A percentile compares a stretch with the other conserved stretches of the same genome.
Conservation (phyloP, 2,113 vertebrate species). For the Ctenomys sociabilis region DNA sequence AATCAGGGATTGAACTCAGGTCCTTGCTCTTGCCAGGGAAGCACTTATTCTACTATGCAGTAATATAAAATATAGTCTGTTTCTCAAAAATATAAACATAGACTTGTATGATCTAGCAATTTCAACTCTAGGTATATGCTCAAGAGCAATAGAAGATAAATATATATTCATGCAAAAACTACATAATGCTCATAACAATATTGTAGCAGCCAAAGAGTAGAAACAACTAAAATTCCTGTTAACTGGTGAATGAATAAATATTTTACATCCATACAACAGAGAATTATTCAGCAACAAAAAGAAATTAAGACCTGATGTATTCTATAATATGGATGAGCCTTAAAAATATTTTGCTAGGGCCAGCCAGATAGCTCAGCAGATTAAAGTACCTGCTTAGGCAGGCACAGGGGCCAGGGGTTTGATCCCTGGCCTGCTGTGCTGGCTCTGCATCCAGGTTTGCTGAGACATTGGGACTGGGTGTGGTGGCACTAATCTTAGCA, state of each 20-base stretch:
- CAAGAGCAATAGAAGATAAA: conserved; percentile 3
- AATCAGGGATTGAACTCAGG: too few relatives aligned
- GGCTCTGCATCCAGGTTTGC: too few relatives aligned
- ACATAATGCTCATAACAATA: neutral
- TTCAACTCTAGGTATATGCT: neutral
- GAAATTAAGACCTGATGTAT: neutral
- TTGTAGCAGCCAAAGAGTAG: neutral
- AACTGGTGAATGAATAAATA: neutral
- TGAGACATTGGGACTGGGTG: too few relatives aligned
- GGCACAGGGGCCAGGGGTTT: too few relatives aligned
- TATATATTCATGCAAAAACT: conserved; percentile 6
- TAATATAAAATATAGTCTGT: neutral
- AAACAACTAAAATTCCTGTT: neutral
- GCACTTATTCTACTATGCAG: neutral
- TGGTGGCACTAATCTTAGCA: too few relatives aligned
- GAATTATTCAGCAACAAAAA: neutral
- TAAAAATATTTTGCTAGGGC: neutral
- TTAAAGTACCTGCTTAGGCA: too few relatives aligned
- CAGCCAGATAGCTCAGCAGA: too few relatives aligned
- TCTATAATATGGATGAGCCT: neutral
- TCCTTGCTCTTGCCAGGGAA: too few relatives aligned
- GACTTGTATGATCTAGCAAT: neutral
- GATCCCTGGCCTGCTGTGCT: too few relatives aligned
- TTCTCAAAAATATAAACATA: neutral
- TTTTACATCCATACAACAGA: neutral